phyloP scores from a whole-genome alignment of 2,113 vertebrate species.

The Struthidea cinerea region DNA sequence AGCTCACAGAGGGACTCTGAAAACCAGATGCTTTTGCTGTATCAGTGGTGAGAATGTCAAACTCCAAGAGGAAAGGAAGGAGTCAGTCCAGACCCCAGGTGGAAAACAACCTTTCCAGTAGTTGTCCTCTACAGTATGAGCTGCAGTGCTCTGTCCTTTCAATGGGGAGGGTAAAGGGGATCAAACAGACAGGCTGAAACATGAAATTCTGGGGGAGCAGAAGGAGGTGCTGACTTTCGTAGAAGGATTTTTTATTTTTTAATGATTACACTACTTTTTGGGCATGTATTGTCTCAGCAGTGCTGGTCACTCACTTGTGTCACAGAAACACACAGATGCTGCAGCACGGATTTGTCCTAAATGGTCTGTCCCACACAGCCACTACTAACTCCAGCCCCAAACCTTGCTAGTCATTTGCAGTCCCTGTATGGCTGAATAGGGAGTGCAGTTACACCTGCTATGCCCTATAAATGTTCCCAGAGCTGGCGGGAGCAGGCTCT shows the following conservation, averaged over 20 bases:
- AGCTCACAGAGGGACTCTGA: not conserved
- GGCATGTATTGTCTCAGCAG: not conserved
- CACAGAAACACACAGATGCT: not conserved
- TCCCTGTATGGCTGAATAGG: not conserved
- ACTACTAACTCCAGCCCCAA: not conserved
- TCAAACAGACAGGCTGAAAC: not conserved
- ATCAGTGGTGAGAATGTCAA: not conserved
- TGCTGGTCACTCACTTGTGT: not conserved
- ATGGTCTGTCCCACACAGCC: not conserved
- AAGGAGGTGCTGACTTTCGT: not conserved
- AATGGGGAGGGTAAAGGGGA: not conserved
- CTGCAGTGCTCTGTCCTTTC: not conserved
- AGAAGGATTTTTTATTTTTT: not conserved
- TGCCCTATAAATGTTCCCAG: rapidly evolving
- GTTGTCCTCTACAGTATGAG: not conserved
- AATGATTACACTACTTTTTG: not conserved
- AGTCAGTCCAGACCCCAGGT: not conserved
- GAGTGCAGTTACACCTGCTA: rapidly evolving
- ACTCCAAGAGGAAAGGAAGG: not conserved
- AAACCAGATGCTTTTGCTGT: not conserved
- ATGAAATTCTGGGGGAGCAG: not conserved
- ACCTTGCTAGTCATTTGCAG: not conserved
- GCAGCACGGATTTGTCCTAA: not conserved
- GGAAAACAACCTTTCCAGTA: not conserved
- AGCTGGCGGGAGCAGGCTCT: not conserved